Base-by-base conservation (phyloP, 2,888 invertebrate genomes). In the Microctonus brassicae region DNA sequence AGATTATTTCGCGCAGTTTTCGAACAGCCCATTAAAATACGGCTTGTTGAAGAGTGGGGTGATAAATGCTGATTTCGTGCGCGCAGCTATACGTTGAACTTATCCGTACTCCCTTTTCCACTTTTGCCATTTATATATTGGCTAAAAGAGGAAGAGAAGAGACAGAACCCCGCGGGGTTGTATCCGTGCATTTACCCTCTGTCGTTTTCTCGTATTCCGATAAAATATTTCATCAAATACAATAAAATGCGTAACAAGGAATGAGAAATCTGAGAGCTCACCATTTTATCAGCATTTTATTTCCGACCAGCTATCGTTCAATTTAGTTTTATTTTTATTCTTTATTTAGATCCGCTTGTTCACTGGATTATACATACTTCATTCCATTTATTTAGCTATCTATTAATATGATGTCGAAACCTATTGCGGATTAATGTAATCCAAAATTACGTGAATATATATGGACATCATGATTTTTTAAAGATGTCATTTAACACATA, bases 1-100 rank as follows among this genome's bases (percentile, higher is more conserved):
- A 77, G 82, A 83, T 84, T 84, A 84, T 84, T 84, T 83, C 83
- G 81, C 83, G 78, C 81, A 81, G 83, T 83, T 84, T 84, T 83
- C 83, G 81, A 83, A 83, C 82, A 81, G 81, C 82, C 84, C 80
- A 83, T 84, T 84, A 82, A 83, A 84, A 82, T 82, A 80, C 77
- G 77, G 80, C 83, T 83, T 79, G 80, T 80, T 79, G 81, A 47
- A 57, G 57, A 17, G 81, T 29, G 80, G 69, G 75, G 79, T 81
- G 83, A 83, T 84, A 83, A 84, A 83, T 82, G 81, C 82, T 83
- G 84, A 84, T 84, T 84, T 81, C 82, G 78, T 76, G 73, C 76
- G 60, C 75, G 24, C 55, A 66, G 52, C 29, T 20, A 52, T 17
- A n/a, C n/a, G 26, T 36, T 57, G 47, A 70, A 58, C 64, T 64